Conservation (phyloP, 2,888 invertebrate species). For the Coelogynopora nodosa region DNA sequence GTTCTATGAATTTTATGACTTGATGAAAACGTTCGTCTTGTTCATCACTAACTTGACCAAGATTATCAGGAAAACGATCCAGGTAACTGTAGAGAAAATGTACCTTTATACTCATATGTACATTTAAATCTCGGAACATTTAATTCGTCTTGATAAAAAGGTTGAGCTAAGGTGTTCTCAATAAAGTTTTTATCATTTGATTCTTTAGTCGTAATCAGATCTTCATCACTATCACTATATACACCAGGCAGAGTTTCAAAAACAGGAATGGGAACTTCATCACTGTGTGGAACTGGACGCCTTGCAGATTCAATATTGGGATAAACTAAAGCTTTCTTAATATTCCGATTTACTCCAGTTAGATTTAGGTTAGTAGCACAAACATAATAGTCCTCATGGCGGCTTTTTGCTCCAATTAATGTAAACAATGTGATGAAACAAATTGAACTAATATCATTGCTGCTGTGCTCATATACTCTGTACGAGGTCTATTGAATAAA, state of each 20-base stretch:
- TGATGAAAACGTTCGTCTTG: too few relatives aligned
- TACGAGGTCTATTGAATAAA: too few relatives aligned
- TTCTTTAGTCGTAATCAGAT: neutral
- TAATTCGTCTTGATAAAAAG: neutral
- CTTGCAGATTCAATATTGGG: neutral
- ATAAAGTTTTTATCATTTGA: neutral
- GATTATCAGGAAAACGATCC: too few relatives aligned
- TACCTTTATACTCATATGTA: too few relatives aligned
- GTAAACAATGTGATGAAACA: neutral
- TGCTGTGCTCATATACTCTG: too few relatives aligned
- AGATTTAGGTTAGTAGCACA: neutral
- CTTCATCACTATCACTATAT: neutral
- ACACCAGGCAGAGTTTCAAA: neutral
- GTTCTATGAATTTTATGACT: too few relatives aligned
- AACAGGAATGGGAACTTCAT: neutral
- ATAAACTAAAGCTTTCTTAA: neutral
- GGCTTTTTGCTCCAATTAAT: neutral
- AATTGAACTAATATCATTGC: neutral
- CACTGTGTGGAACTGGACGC: neutral
- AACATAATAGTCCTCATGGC: neutral
- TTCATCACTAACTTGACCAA: too few relatives aligned
- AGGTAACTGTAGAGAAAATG: too few relatives aligned
- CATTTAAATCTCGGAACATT: too few relatives aligned
- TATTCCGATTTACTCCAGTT: neutral
- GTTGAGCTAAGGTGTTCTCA: neutral